Percentiles rank a stretch among this genome's conserved stretches.
phyloP scores from a whole-genome alignment of 2,113 vertebrate genomes.

The Hemiscyllium ocellatum region DNA sequence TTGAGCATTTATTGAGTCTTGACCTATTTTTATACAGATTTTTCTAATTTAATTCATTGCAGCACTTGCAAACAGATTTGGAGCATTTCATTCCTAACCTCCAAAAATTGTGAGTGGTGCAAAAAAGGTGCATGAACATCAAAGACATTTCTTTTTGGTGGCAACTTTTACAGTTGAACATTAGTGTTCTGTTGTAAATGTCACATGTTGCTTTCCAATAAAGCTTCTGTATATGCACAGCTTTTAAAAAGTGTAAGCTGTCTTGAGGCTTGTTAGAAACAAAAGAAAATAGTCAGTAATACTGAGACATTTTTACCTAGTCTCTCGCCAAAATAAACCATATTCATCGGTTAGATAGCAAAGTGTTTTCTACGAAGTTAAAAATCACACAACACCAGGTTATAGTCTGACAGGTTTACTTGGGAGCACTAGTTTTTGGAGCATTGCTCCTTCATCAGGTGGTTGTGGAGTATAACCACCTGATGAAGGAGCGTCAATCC shows the following conservation, averaged over 20 bases:
- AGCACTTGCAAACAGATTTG: slow-evolving; percentile 1
- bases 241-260: neutral
- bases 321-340: neutral
- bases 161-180: neutral
- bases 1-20: slow-evolving; percentile 16
- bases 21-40: slow-evolving; percentile 20
- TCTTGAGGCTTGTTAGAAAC: neutral
- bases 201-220: neutral
- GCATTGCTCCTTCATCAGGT: too few species aligned
- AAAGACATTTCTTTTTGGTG: neutral
- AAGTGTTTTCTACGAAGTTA: neutral
- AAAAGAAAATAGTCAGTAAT: neutral
- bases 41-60: slow-evolving; percentile 19
- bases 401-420: too few species aligned
- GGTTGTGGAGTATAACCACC: too few species aligned
- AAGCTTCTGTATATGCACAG: neutral
- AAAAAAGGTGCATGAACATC: neutral
- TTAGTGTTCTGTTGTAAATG: neutral
- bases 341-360: neutral
- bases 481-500: too few species aligned
- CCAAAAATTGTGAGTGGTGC: neutral
- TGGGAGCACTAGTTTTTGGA: too few species aligned
- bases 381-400: too few species aligned
- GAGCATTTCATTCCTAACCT: slow-evolving; percentile 12
- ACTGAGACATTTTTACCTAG: neutral